Base-by-base conservation (phyloP, 2,888 invertebrate genomes). In the Drymonia ruficornis region DNA sequence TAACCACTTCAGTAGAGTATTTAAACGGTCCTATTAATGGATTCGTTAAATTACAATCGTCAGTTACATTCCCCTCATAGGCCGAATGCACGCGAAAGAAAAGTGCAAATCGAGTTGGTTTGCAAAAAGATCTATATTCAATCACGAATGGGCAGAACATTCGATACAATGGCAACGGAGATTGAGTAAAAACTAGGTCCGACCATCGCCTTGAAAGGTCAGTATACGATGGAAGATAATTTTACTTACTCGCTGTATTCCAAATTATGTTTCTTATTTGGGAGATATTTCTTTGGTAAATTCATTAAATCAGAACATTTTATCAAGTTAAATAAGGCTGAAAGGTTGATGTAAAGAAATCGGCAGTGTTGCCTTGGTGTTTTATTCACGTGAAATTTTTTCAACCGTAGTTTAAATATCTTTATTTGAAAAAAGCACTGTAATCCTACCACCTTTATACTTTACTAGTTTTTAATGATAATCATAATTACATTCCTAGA, bases 101-200 rank as follows among this genome's bases (percentile, higher is more conserved):
- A 68, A 62, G 52, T 47, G 58, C 59, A 61, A 58, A 64, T 61
- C 57, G 56, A 64, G 61, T 57, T 55, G 61, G 49, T 64, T 67
- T 56, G 65, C 63, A 79, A 65, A 81, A 80, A 80, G 61, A 62
- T 63, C 59, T 59, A 66, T 71, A 67, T 76, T 62, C 59, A 77
- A 75, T 71, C 72, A 64, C 70, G 68, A 65, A 57, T 50, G 49
- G 61, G 54, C 69, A 52, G 67, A 59, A 61, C 67, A 65, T 70
- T 69, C 63, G 62, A 70, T 64, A 76, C 73, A 75, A 72, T 69
- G 63, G 53, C 61, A 72, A 73, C 67, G 73, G 70, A 69, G n/a
- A 62, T 50, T 18, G 29, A 58, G 59, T 56, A 78, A 78, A 76
- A 77, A 75, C 67, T 69, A 19, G 70, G 56, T 66, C 50, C 50